Evolutionary conservation across 2,113 vertebrate species (phyloP).

Genomic region (Tetraodon nigroviridis): DNA sequence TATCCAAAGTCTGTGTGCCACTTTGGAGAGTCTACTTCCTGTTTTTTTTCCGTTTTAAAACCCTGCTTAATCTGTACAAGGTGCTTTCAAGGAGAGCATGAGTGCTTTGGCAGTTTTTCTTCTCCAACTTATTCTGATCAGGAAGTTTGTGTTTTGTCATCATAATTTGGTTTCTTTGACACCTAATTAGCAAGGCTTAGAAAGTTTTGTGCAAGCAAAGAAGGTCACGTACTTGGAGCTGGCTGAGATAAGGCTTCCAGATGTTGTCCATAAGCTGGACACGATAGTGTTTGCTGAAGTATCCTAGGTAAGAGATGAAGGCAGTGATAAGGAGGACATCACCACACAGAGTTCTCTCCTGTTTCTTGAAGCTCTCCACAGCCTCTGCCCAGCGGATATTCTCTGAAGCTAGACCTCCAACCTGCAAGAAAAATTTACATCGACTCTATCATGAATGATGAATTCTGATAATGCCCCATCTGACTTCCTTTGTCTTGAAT

Average conservation of each 20-base stretch:
- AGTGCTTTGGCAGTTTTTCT: not conserved
- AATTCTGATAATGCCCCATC: too few species aligned
- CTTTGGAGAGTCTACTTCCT: not conserved
- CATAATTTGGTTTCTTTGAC: not conserved
- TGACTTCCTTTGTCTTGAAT: too few species aligned
- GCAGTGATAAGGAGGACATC: constrained; percentile 86
- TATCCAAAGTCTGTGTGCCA: not conserved
- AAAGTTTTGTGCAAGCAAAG: not conserved
- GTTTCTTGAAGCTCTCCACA: constrained; percentile 77
- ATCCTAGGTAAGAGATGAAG: constrained; percentile 93
- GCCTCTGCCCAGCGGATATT: constrained; percentile 91
- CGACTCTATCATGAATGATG: not conserved
- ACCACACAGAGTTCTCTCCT: constrained; percentile 87
- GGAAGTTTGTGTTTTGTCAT: not conserved
- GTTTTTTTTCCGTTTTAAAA: not conserved
- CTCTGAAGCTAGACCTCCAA: constrained; percentile 87
- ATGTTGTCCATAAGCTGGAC: constrained; percentile 81
- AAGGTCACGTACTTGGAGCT: constrained; percentile 76
- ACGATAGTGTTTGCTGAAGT: constrained; percentile 87
- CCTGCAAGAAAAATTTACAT: constrained; percentile 63
- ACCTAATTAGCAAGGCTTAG: not conserved
- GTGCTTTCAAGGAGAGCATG: not conserved
- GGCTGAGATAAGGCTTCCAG: constrained; percentile 86
- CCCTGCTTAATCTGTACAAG: not conserved
- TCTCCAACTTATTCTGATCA: not conserved